A percentile compares a stretch with the other conserved stretches of the same genome.
phyloP scores from a whole-genome alignment of 2,113 vertebrate species.

The Rafetus swinhoei region DNA sequence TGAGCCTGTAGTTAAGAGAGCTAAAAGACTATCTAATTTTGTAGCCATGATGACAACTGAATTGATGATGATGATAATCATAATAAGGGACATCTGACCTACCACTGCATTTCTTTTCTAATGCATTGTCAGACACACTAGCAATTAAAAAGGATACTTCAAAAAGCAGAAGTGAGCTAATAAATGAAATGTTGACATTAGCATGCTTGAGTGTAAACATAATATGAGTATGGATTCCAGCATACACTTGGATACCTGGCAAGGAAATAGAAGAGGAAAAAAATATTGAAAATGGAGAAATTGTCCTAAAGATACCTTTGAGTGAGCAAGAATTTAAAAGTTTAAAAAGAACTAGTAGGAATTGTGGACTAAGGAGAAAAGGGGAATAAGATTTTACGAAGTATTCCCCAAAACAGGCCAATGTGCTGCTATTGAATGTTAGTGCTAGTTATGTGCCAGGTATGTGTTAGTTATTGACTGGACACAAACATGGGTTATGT shows the following conservation, averaged over 20 bases:
- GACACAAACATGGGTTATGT: neutral
- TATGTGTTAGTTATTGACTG: neutral
- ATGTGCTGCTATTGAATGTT: neutral
- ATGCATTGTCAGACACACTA: neutral
- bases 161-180: neutral
- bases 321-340: neutral
- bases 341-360: neutral
- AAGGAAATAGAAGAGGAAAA: neutral
- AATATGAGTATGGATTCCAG: neutral
- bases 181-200: neutral
- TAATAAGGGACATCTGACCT: neutral
- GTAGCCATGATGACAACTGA: neutral
- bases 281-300: neutral
- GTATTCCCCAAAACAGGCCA: neutral
- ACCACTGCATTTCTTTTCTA: neutral
- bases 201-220: neutral
- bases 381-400: too few relatives aligned
- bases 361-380: neutral
- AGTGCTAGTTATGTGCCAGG: too few relatives aligned
- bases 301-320: neutral
- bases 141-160: neutral
- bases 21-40: neutral
- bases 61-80: neutral
- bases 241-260: neutral
- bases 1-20: neutral